Conservation (phyloP, 2,888 invertebrate species). For the Malthinus seriepunctatus region DNA sequence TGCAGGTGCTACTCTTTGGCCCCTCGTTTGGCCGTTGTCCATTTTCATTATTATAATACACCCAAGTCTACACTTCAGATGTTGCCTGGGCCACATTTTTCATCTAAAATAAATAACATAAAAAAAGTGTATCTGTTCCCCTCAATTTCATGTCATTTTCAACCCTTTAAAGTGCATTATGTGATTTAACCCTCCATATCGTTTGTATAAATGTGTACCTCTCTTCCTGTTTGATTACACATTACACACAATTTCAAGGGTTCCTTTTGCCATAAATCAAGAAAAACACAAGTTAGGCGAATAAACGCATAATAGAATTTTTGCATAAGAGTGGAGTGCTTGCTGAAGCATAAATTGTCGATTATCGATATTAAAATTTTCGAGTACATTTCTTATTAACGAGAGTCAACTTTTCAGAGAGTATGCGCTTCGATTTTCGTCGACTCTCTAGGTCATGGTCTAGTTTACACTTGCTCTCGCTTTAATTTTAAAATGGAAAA, state of each 20-base stretch:
- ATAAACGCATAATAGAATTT: conserved; percentile 21
- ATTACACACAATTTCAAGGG: conserved; percentile 38
- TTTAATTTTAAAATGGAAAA: conserved; percentile 54
- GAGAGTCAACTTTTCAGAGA: conserved; percentile 5
- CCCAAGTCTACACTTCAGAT: conserved; percentile 14
- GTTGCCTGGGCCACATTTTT: conserved; percentile 18
- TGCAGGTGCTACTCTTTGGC: conserved; percentile 22
- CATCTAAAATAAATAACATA: conserved; percentile 36
- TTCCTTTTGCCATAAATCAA: conserved; percentile 39
- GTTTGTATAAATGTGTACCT: conserved; percentile 29
- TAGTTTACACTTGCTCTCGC: conserved; percentile 51
- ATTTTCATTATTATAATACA: too few relatives aligned
- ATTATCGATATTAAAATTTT: conserved; percentile 26
- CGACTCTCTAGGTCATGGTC: conserved; percentile 50
- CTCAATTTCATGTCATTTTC: conserved; percentile 47
- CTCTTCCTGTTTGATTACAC: conserved; percentile 35
- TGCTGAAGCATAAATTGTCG: conserved; percentile 37
- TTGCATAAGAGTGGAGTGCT: conserved; percentile 26
- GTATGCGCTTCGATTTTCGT: conserved; percentile 25
- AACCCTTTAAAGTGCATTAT: conserved; percentile 42
- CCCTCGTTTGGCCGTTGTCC: conserved; percentile 18
- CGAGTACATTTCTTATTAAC: conserved; percentile 25
- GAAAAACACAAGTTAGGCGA: conserved; percentile 28
- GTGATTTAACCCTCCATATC: conserved; percentile 42
- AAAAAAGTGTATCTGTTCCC: conserved; percentile 43